Evolutionary conservation across 2,888 invertebrate genomes (phyloP).

Genomic region (Nymphalis urticae): DNA sequence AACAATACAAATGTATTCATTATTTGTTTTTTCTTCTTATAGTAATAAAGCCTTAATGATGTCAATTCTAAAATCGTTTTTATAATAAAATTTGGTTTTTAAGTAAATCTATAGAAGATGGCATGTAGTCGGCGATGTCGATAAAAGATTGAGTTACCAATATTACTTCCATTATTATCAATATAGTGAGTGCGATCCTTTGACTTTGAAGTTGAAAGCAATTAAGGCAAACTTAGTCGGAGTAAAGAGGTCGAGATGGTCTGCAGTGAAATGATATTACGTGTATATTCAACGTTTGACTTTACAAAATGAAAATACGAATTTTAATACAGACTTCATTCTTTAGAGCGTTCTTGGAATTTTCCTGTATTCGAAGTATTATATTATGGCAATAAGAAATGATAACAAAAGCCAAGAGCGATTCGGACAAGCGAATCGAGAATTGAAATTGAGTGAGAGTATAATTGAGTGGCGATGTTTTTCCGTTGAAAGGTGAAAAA

Average conservation of each 20-base stretch:
- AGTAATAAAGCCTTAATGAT: too few relatives aligned
- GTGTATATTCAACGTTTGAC: background rate
- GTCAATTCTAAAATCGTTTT: background rate
- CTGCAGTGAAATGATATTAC: slow-evolving; percentile 3
- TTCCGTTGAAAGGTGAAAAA: background rate
- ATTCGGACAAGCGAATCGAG: too few relatives aligned
- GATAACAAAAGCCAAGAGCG: too few relatives aligned
- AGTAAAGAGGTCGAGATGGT: slow-evolving; percentile 22
- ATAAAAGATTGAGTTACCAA: slow-evolving; percentile 24
- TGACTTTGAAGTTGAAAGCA: slow-evolving; percentile 49
- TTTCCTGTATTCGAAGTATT: too few relatives aligned
- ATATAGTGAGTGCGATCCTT: slow-evolving; percentile 23
- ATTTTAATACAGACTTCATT: too few relatives aligned
- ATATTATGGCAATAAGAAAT: too few relatives aligned
- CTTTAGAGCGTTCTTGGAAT: too few relatives aligned
- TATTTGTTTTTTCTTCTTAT: too few relatives aligned
- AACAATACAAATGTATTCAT: too few relatives aligned
- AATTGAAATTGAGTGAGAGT: too few relatives aligned
- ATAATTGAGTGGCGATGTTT: too few relatives aligned
- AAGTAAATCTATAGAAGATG: background rate
- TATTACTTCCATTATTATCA: slow-evolving; percentile 31
- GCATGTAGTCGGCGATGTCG: background rate
- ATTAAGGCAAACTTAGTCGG: slow-evolving; percentile 49
- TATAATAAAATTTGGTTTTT: background rate
- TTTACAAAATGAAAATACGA: too few relatives aligned